Percentiles rank a stretch among this genome's conserved stretches.
phyloP scores from a whole-genome alignment of 2,888 invertebrate species.

The Leucophora obtusa region DNA sequence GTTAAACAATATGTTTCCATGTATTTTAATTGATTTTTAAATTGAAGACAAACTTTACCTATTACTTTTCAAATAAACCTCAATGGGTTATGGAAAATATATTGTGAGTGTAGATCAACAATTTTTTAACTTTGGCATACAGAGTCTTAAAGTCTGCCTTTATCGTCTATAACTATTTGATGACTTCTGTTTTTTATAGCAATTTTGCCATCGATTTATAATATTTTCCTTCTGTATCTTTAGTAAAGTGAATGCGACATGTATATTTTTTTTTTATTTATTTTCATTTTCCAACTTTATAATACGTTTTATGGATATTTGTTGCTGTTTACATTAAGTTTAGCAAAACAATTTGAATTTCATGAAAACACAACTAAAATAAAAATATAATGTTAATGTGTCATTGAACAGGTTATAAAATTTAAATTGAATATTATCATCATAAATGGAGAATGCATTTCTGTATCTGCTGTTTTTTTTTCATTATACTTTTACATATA shows the following conservation, averaged over 20 bases:
- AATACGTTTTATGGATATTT: background rate
- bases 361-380: slow-evolving; percentile 1
- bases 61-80: too few relatives aligned
- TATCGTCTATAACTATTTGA: background rate
- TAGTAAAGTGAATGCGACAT: background rate
- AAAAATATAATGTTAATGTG: slow-evolving; percentile 40
- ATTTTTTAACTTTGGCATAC: background rate
- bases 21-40: too few relatives aligned
- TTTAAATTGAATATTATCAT: slow-evolving; percentile 37
- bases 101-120: too few relatives aligned
- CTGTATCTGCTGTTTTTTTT: background rate
- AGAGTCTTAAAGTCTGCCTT: background rate
- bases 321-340: background rate
- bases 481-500: background rate
- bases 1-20: too few relatives aligned
- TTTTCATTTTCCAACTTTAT: background rate
- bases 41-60: too few relatives aligned
- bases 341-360: slow-evolving; percentile 25
- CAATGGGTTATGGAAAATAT: too few relatives aligned
- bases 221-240: background rate
- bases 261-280: background rate
- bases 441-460: slow-evolving; percentile 45
- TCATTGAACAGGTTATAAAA: slow-evolving; percentile 33
- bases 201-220: background rate
- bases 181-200: background rate